Evolutionary conservation across 2,113 vertebrate genomes (phyloP), one percentile per base, ranked within the genome.

Genomic region (Lasiurus cinereus): DNA sequence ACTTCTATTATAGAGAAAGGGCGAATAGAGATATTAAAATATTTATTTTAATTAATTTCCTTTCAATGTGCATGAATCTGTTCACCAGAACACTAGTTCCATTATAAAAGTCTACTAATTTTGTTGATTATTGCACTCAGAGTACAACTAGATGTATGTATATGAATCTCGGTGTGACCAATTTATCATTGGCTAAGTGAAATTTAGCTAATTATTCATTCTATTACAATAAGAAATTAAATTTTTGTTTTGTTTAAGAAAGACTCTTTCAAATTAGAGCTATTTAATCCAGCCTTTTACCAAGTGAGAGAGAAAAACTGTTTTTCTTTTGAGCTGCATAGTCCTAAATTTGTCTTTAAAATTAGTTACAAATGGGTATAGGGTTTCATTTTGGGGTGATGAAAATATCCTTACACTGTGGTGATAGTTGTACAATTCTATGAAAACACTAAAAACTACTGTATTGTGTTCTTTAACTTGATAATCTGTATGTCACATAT

Each of bases 171-270:
- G 31, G 5, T 54, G 36, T 79, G 59, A 54, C 64, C 19, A 66
- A 56, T 66, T 76, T 80, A 74, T 52, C 66, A 83, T 16, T 48
- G 29, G 15, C 4, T 74, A 89, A 73, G 70, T 79, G 7, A 90
- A 90, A 92, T 70, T 64, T 33, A 84, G 56, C 13, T 92, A 83
- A 92, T 83, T 7, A 85, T 21, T 27, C 56, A 90, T 72, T 91
- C 43, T 70, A 19, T 83, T 52, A 90, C 59, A 54, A 27, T 9
- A 92, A 92, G 9, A 90, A 87, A 80, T 66, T 76, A 80, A 18
- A 27, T 8, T 92, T 77, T 79, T 78, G 39, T 33, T 77, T 79
- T 69, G 76, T 69, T 86, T 59, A 93, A 91, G n/a, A 36, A 2
- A 95, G 50, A 76, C 8, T 43, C 39, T 67, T 67, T 29, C 19